Evolutionary conservation across 1,140 invertebrate genomes (phyloP).

Genomic region (Tachypleus tridentatus): DNA sequence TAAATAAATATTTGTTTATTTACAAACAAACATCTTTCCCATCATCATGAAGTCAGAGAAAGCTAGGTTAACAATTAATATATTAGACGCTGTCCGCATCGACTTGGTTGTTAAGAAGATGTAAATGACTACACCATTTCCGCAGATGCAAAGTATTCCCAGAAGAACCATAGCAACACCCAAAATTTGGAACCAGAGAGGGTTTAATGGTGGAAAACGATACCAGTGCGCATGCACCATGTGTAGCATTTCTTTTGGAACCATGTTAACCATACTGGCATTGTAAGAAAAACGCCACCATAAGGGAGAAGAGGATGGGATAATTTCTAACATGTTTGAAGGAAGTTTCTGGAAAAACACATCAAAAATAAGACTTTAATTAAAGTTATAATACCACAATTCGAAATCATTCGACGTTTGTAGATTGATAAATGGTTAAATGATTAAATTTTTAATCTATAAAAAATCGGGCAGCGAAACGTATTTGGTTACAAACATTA

Average conservation of each 20-base stretch:
- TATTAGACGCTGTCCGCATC: slow-evolving; percentile 66
- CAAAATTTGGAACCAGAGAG: slow-evolving; percentile 60
- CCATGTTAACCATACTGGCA: slow-evolving; percentile 56
- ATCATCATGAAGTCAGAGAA: slow-evolving; percentile 81
- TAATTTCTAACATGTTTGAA: too few relatives aligned
- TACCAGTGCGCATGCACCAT: slow-evolving; percentile 59
- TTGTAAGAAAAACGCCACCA: slow-evolving; percentile 33
- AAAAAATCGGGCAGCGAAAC: too few relatives aligned
- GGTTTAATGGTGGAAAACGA: slow-evolving; percentile 60
- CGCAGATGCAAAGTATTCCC: slow-evolving; percentile 51
- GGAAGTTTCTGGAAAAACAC: too few relatives aligned
- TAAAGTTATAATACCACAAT: too few relatives aligned
- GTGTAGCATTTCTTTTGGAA: slow-evolving; percentile 55
- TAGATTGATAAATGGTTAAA: too few relatives aligned
- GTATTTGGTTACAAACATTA: too few relatives aligned
- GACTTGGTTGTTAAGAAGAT: slow-evolving; percentile 63
- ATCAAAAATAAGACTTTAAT: too few relatives aligned
- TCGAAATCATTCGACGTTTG: too few relatives aligned
- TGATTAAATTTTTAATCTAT: too few relatives aligned
- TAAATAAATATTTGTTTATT: too few relatives aligned
- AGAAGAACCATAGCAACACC: slow-evolving; percentile 58
- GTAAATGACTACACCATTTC: slow-evolving; percentile 74
- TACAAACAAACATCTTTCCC: slow-evolving; percentile 61
- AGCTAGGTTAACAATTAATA: slow-evolving; percentile 70
- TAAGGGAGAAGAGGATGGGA: not conserved